Conservation (phyloP, 1,140 invertebrate species). For the Polyergus mexicanus region DNA sequence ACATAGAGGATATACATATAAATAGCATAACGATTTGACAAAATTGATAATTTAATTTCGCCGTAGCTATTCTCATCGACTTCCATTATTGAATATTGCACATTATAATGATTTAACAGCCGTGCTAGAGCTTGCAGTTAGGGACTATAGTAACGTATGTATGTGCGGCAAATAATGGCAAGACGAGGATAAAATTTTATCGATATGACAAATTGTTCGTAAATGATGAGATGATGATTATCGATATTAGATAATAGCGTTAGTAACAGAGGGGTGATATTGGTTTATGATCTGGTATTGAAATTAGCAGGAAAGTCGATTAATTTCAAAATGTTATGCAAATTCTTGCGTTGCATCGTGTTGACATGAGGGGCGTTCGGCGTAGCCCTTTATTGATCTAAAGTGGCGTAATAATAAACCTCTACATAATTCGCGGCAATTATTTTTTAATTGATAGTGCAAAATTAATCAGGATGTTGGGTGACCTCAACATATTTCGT, state of each 20-base stretch:
- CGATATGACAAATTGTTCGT: conserved; percentile 21
- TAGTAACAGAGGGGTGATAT: conserved; percentile 28
- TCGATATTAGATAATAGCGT: conserved; percentile 27
- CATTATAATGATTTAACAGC: not conserved
- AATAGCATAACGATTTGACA: not conserved
- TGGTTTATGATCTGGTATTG: conserved; percentile 19
- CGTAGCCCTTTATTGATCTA: conserved; percentile 45
- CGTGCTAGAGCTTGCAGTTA: not conserved
- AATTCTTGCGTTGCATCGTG: conserved; percentile 35
- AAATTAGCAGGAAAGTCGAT: conserved; percentile 57
- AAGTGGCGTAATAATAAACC: conserved; percentile 45
- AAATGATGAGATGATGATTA: conserved; percentile 43
- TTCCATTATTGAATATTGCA: not conserved
- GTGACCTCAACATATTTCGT: conserved; percentile 49
- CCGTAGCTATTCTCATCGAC: not conserved
- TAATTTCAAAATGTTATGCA: conserved; percentile 57
- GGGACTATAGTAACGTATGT: not conserved
- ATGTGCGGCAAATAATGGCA: not conserved
- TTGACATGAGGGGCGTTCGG: not conserved
- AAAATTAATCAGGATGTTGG: conserved; percentile 43
- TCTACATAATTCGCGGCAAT: conserved; percentile 49
- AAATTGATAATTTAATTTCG: not conserved
- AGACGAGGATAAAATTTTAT: conserved; percentile 39
- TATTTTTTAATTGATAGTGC: conserved; percentile 60
- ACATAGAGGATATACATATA: not conserved